Percentiles rank a stretch among this genome's conserved stretches.
These are phyloP conservation scores for Scomberomorus guttatus DNA, from an alignment of 2,797 vertebrate species.

Conservation along the genomic window DNA sequence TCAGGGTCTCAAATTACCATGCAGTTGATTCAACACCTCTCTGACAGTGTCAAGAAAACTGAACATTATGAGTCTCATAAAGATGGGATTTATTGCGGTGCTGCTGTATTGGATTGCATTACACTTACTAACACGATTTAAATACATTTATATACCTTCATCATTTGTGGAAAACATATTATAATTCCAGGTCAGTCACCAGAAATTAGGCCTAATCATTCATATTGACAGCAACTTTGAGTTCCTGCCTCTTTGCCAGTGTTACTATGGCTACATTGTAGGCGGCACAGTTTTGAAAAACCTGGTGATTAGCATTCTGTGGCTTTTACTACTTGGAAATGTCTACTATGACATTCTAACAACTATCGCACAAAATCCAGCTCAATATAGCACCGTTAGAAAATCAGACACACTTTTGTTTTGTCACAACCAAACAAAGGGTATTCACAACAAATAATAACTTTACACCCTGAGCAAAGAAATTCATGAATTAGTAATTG, in stretches of 20 bases:
- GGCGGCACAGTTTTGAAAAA: slow-evolving; percentile 36
- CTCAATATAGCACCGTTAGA: slow-evolving; percentile 14
- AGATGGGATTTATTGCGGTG: neutral
- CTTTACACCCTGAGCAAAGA: slow-evolving; percentile 54
- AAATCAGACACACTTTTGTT: slow-evolving; percentile 36
- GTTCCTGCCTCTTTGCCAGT: slow-evolving; percentile 30
- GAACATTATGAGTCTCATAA: neutral
- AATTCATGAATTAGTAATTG: slow-evolving; percentile 67
- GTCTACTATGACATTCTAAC: slow-evolving; percentile 29
- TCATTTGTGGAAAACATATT: slow-evolving; percentile 31
- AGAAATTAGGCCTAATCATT: slow-evolving; percentile 41
- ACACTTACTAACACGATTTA: neutral
- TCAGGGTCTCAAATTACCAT: neutral
- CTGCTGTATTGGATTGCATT: neutral
- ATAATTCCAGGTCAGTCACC: slow-evolving; percentile 19
- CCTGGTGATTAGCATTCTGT: slow-evolving; percentile 54
- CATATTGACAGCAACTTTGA: slow-evolving; percentile 33
- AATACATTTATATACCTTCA: neutral
- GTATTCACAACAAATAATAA: slow-evolving; percentile 60
- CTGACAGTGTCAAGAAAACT: neutral
- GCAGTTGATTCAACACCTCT: slow-evolving; percentile 1
- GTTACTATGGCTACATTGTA: slow-evolving; percentile 65
- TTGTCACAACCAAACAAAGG: slow-evolving; percentile 54
- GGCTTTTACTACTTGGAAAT: slow-evolving; percentile 32
- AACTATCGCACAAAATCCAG: slow-evolving; percentile 21